Percentiles rank a stretch among this genome's conserved stretches.
phyloP scores from a whole-genome alignment of 1,140 invertebrate species.

The Drosophila bocqueti region DNA sequence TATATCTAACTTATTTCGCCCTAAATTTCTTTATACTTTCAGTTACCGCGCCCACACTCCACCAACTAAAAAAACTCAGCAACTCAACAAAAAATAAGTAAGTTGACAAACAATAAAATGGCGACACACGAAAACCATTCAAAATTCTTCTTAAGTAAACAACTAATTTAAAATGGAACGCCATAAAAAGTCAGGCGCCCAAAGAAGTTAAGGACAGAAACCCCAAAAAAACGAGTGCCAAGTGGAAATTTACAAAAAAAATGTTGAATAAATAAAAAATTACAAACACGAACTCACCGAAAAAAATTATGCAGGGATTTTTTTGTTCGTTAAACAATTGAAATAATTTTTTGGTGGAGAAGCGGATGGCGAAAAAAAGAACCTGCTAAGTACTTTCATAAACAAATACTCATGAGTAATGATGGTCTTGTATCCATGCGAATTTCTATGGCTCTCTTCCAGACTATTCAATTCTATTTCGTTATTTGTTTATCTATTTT shows the following conservation, averaged over 20 bases:
- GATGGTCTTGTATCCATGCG: constrained; percentile 19
- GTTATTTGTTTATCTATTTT: constrained; percentile 5
- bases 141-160: constrained; percentile 53
- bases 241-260: constrained; percentile 37
- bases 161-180: constrained; percentile 78
- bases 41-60: constrained; percentile 34
- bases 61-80: constrained; percentile 39
- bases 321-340: constrained; percentile 66
- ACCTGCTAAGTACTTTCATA: constrained; percentile 74
- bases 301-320: constrained; percentile 59
- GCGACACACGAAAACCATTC: constrained; percentile 9
- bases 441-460: constrained; percentile 1
- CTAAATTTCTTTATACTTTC: constrained; percentile 32
- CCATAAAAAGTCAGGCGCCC: constrained; percentile 61
- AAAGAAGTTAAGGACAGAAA: constrained; percentile 31
- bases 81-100: constrained; percentile 53
- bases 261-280: constrained; percentile 48
- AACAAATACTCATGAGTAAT: constrained; percentile 72
- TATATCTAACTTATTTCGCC: not conserved
- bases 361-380: constrained; percentile 8
- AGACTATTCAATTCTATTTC: constrained; percentile 9
- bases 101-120: constrained; percentile 38
- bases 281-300: constrained; percentile 50
- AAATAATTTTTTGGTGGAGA: constrained; percentile 33
- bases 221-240: constrained; percentile 1